A percentile compares a stretch with the other conserved stretches of the same genome.
phyloP scores from a whole-genome alignment of 1,140 invertebrate genomes.

The Aphis gossypii region DNA sequence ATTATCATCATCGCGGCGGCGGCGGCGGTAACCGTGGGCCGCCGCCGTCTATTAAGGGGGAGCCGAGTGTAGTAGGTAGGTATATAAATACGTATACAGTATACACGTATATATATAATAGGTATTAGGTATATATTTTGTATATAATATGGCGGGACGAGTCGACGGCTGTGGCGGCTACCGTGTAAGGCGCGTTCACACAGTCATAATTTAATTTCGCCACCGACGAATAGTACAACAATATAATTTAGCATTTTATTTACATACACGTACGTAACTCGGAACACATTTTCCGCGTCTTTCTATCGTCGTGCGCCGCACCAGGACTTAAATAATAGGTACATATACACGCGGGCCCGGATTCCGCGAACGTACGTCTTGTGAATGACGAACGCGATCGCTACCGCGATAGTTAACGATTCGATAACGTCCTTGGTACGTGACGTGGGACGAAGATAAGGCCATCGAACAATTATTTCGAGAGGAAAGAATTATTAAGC shows the following conservation, averaged over 20 bases:
- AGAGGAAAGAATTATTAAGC: neutral
- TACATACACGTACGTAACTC: neutral
- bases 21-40: neutral
- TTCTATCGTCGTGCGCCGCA: too few relatives aligned
- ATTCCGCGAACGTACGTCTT: neutral
- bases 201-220: neutral
- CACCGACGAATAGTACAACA: neutral
- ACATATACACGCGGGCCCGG: neutral
- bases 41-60: neutral
- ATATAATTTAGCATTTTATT: neutral
- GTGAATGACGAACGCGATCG: neutral
- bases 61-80: neutral
- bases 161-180: neutral
- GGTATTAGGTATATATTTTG: neutral
- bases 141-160: neutral
- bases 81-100: neutral
- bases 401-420: neutral
- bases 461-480: neutral
- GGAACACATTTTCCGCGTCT: neutral
- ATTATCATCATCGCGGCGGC: neutral
- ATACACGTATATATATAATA: neutral
- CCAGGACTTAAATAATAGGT: neutral
- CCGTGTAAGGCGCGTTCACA: slow-evolving; percentile 15
- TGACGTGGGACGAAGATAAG: slow-evolving; percentile 6
- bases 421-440: slow-evolving; percentile 19